Base-by-base conservation (phyloP, 2,113 vertebrate genomes). In the Microtus pennsylvanicus region DNA sequence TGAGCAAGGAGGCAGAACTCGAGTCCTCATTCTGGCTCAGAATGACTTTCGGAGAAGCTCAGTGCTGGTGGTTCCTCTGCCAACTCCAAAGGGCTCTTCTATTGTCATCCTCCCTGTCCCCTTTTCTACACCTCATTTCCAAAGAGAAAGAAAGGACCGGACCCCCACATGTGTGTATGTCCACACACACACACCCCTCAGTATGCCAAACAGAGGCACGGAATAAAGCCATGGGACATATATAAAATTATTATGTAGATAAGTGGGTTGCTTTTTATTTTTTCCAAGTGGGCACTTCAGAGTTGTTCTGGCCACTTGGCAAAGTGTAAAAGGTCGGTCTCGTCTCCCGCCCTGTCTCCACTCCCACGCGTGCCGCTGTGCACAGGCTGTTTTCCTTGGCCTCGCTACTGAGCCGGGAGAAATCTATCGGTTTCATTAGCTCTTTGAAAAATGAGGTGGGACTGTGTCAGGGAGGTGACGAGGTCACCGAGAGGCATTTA, bases 401-500 rank as follows among this genome's bases (percentile, higher is more conserved):
- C 61, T 61, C 10, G 80, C 78, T 81, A 8, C 91, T 86, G 87
- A 95, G 35, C 14, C 89, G 61, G n/a, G 91, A 94, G 96, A 94
- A 93, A 96, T 69, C 93, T 70, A 52, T 74, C 0, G 11, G 97
- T 96, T 96, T 97, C 97, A 97, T 97, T 97, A 98, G 97, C 96
- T 97, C 93, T 97, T 97, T 97, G 97, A 97, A 95, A 98, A 97
- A 97, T 8, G 87, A 97, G 91, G 93, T 96, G 97, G 65, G 96
- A 67, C 75, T 55, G 74, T 89, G 94, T 96, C 91, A 91, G 95
- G 1, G 19, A 96, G 97, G 96, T 97, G 98, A 97, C 61, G 2
- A 92, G 98, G 97, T 97, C 97, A 97, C 95, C 67, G 75, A 85
- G 97, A 97, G 96, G 95, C 96, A 97, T 98, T 97, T 96, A 98